phyloP scores from a whole-genome alignment of 1,140 invertebrate genomes.

The Drosophila nebulosa region DNA sequence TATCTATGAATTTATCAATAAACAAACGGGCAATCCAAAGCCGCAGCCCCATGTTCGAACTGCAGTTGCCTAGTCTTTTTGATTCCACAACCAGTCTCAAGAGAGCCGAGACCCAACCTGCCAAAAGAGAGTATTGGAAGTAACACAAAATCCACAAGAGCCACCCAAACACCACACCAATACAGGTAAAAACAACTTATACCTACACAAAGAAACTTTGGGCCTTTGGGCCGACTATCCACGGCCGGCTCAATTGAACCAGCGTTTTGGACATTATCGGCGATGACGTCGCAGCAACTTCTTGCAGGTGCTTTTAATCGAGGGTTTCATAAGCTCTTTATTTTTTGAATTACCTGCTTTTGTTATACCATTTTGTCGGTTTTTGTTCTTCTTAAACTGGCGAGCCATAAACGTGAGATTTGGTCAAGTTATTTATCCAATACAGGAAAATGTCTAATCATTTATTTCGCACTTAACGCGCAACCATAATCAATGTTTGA shows the following conservation, averaged over 20 bases:
- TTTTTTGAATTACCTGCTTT: background rate
- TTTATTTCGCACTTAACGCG: background rate
- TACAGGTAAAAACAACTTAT: background rate
- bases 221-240: background rate
- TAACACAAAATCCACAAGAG: conserved; percentile 44
- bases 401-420: background rate
- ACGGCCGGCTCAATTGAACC: conserved; percentile 29
- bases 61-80: conserved; percentile 33
- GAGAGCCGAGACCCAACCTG: conserved; percentile 22
- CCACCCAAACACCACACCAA: background rate
- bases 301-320: conserved; percentile 19
- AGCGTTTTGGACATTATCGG: conserved; percentile 30
- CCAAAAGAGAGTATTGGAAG: conserved; percentile 39
- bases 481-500: background rate
- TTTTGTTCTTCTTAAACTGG: background rate
- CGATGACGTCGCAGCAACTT: background rate
- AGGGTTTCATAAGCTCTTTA: background rate
- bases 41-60: conserved; percentile 28
- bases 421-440: background rate
- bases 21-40: conserved; percentile 54
- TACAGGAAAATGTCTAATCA: background rate
- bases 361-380: background rate
- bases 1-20: conserved; percentile 68
- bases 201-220: background rate
- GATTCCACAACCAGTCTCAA: conserved; percentile 42